Base-by-base conservation (phyloP, 2,888 invertebrate species). In the Deilephila porcellus region DNA sequence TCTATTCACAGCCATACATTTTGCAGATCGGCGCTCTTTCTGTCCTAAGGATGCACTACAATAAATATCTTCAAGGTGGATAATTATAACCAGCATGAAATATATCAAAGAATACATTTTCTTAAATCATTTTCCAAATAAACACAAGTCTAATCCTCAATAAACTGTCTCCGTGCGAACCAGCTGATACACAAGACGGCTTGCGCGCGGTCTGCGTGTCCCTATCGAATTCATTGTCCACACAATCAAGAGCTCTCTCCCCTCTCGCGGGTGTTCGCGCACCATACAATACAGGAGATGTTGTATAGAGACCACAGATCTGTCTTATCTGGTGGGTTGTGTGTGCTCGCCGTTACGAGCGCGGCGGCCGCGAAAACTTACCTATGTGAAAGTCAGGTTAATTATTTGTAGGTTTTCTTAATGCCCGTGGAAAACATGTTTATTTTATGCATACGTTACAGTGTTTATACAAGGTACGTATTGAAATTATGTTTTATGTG, bases 161-260 rank as follows among this genome's bases (percentile, higher is more conserved):
- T 70, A 80, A 78, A 71, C 77, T 70, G 73, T 75, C 80, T 73
- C 72, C 37, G 29, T 8, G 32, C 52, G 67, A 73, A 67, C 75
- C 81, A 82, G 77, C 82, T 81, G 79, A 76, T 79, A 76, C 71
- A 70, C 76, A 77, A 77, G 37, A 60, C 45, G 20, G 67, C 34
- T 73, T 59, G 56, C 72, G 59, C 34, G 25, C 56, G 25, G 34
- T 34, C 64, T 56, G 56, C 56, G 37, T 67, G 25, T 59, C 37
- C 25, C 72, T 56, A 73, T 73, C 67, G 59, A 37, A 59, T 73
- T 67, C 25, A 53, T 7, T 56, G 34, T 45, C 72, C 59, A 67
- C 20, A 19, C 29, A 37, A 59, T 5, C 17, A 25, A 25, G 52
- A 45, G 20, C 45, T 17, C 45, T 5, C 45, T 25, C 20, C 52